Evolutionary conservation across 2,888 invertebrate genomes (phyloP).

Genomic region (Apodemia mormo): DNA sequence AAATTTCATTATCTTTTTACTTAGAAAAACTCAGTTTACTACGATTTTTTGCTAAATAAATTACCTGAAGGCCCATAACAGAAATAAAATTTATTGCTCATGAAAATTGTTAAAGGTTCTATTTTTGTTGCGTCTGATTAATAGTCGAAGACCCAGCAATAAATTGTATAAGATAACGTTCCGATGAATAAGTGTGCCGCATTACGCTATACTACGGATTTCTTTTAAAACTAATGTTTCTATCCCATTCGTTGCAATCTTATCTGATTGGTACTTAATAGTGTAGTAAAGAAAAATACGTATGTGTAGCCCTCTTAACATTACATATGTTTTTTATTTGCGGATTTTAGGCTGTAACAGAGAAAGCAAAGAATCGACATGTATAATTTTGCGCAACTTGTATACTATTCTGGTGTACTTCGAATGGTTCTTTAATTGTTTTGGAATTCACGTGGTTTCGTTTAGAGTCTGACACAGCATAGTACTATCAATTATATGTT

Average conservation of each 20-base stretch:
- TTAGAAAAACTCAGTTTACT: no score
- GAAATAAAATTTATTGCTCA: not conserved
- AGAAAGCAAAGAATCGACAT: no score
- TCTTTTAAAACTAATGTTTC: slow-evolving; percentile 58
- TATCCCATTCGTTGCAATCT: not conserved
- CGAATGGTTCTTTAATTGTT: no score
- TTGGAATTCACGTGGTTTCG: no score
- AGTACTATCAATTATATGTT: no score
- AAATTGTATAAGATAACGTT: slow-evolving; percentile 65
- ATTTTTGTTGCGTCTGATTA: slow-evolving; percentile 45
- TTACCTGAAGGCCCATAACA: not conserved
- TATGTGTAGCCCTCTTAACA: no score
- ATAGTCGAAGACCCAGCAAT: slow-evolving; percentile 53
- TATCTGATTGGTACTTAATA: not conserved
- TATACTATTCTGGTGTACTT: no score
- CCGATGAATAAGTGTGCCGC: slow-evolving; percentile 64
- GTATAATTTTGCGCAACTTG: no score
- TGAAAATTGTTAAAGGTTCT: slow-evolving; percentile 11
- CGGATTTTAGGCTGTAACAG: no score
- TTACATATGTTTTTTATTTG: no score
- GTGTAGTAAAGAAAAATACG: not conserved
- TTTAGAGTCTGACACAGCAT: no score
- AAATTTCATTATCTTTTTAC: no score
- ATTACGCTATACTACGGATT: slow-evolving; percentile 65
- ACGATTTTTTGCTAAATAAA: not conserved